phyloP scores from a whole-genome alignment of 1,140 invertebrate species.

The Mycetomoellerius zeteki region DNA sequence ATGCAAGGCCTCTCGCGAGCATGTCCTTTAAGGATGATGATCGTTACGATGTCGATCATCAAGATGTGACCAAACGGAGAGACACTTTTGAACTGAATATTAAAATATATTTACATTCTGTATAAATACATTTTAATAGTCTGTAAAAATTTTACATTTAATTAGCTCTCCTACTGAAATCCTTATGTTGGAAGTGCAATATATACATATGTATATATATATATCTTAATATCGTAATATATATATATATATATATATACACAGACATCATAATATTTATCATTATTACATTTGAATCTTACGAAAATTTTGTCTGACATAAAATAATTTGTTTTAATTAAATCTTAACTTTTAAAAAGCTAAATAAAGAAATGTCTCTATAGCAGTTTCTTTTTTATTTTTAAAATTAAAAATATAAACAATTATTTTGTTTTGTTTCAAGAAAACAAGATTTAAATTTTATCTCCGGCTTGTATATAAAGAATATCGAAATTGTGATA shows the following conservation, averaged over 20 bases:
- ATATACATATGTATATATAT: neutral
- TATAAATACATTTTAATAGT: constrained; percentile 15
- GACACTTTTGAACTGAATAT: neutral
- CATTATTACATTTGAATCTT: neutral
- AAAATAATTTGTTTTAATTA: neutral
- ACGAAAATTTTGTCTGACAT: too few species aligned
- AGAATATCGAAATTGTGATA: neutral
- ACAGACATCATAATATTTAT: neutral
- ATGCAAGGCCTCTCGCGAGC: neutral
- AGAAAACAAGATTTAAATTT: neutral
- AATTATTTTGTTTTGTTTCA: too few species aligned
- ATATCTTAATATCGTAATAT: neutral
- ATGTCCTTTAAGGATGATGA: neutral
- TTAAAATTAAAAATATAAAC: too few species aligned
- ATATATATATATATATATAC: too few species aligned
- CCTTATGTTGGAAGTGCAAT: neutral
- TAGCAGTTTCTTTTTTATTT: too few species aligned
- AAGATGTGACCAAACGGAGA: constrained; percentile 8
- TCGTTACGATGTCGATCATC: constrained; percentile 1
- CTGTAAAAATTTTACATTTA: constrained; percentile 5
- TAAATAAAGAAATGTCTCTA: neutral
- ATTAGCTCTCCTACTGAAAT: neutral
- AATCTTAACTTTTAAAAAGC: neutral
- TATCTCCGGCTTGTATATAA: neutral
- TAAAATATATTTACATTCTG: constrained; percentile 2